Percentiles rank a stretch among this genome's conserved stretches.
Evolutionary conservation across 1,140 invertebrate genomes (phyloP).

Genomic region (Asobara japonica): DNA sequence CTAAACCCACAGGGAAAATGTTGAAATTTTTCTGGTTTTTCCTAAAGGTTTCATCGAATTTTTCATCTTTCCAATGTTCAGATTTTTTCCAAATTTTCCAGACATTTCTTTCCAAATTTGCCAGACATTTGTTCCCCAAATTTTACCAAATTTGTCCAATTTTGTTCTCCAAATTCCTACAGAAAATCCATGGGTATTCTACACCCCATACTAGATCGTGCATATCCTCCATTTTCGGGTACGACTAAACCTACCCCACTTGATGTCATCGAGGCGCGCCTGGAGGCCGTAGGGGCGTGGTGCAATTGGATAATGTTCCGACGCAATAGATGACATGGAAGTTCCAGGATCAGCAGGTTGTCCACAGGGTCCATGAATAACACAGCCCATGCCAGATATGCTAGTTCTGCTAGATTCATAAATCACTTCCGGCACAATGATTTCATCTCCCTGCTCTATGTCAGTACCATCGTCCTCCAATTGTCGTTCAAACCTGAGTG

Average conservation of each 20-base stretch:
- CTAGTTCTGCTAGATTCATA: conserved; percentile 46
- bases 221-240: too few relatives aligned
- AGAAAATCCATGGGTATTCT: too few relatives aligned
- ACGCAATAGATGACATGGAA: conserved; percentile 49
- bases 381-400: conserved; percentile 45
- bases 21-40: too few relatives aligned
- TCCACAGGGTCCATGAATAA: conserved; percentile 54
- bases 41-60: too few relatives aligned
- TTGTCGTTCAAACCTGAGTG: conserved; percentile 18
- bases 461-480: conserved; percentile 53
- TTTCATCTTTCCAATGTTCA: too few relatives aligned
- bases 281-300: conserved; percentile 37
- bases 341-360: conserved; percentile 45
- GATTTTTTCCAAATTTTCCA: too few relatives aligned
- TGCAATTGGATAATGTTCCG: conserved; percentile 45
- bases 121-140: too few relatives aligned
- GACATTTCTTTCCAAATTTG: too few relatives aligned
- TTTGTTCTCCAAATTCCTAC: too few relatives aligned
- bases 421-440: conserved; percentile 47
- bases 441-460: conserved; percentile 53
- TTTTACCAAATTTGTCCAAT: too few relatives aligned
- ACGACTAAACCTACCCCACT: conserved; percentile 61
- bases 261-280: conserved; percentile 63
- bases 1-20: too few relatives aligned
- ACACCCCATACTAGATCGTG: too few relatives aligned